phyloP scores from a whole-genome alignment of 2,797 vertebrate genomes.

The Rhynchotus rufescens region DNA sequence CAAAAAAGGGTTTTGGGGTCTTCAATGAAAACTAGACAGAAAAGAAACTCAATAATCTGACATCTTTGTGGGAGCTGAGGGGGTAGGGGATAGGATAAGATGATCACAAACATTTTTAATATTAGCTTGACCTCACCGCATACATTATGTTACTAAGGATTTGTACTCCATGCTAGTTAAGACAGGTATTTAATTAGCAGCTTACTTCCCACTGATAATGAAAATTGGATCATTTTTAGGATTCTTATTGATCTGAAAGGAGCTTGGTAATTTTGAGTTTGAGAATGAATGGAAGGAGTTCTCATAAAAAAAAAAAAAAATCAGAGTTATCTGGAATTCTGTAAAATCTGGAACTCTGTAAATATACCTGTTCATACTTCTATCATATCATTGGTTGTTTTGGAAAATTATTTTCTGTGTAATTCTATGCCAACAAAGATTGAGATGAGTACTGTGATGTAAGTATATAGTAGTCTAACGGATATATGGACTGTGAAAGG shows the following conservation, averaged over 20 bases:
- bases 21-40: slow-evolving; percentile 2
- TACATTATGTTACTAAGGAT: neutral
- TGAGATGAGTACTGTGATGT: neutral
- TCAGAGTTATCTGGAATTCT: neutral
- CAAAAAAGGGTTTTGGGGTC: slow-evolving; percentile 14
- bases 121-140: neutral
- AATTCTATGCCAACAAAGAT: neutral
- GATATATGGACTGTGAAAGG: neutral
- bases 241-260: neutral
- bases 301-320: too few relatives aligned
- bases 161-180: neutral
- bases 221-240: slow-evolving; percentile 1
- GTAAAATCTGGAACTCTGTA: neutral
- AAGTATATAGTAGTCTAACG: neutral
- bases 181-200: slow-evolving; percentile 33
- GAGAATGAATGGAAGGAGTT: neutral
- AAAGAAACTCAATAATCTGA: neutral
- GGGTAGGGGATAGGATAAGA: too few relatives aligned
- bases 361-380: neutral
- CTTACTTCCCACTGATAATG: neutral
- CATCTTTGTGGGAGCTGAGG: neutral
- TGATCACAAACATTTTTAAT: neutral
- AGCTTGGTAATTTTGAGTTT: neutral
- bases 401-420: neutral
- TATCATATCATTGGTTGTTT: neutral